phyloP scores from a whole-genome alignment of 2,113 vertebrate species.

The Ptilonorhynchus violaceus region DNA sequence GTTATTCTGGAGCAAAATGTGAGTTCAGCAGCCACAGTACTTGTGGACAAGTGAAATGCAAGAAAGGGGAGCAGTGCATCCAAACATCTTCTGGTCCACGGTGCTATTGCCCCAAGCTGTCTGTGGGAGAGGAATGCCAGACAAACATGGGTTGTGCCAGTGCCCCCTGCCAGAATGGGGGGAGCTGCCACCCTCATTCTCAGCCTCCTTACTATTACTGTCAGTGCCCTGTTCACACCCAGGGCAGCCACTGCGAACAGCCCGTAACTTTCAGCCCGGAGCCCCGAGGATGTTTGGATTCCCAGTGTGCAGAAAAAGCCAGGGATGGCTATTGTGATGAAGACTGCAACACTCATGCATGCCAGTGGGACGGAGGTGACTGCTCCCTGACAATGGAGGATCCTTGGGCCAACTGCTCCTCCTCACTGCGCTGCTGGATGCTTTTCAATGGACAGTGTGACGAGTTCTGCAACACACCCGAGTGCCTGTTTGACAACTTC shows the following conservation, averaged over 20 bases:
- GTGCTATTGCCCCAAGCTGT: slow-evolving; percentile 81
- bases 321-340: slow-evolving; percentile 83
- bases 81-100: slow-evolving; percentile 64
- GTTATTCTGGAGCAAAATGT: slow-evolving; percentile 85
- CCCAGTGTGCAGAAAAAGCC: slow-evolving; percentile 71
- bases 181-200: slow-evolving; percentile 76
- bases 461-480: slow-evolving; percentile 84
- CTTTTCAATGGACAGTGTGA: slow-evolving; percentile 86
- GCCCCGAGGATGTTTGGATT: slow-evolving; percentile 71
- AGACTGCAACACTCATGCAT: slow-evolving; percentile 86
- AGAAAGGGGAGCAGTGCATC: slow-evolving; percentile 82
- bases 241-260: slow-evolving; percentile 79
- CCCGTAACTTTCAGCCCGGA: background rate
- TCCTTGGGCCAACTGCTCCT: slow-evolving; percentile 87
- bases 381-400: slow-evolving; percentile 83
- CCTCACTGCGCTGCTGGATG: slow-evolving; percentile 82
- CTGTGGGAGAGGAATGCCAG: slow-evolving; percentile 78
- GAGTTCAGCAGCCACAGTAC: slow-evolving; percentile 78
- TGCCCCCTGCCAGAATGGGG: slow-evolving; percentile 82
- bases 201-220: slow-evolving; percentile 78
- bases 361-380: slow-evolving; percentile 92
- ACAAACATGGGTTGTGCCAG: slow-evolving; percentile 67
- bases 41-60: slow-evolving; percentile 80
- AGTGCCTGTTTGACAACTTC: slow-evolving; percentile 92
- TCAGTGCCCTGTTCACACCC: slow-evolving; percentile 71